These are phyloP conservation scores for Drosophila pallidifrons DNA, from an alignment of 1,140 invertebrate genomes.

Conservation along the genomic window DNA sequence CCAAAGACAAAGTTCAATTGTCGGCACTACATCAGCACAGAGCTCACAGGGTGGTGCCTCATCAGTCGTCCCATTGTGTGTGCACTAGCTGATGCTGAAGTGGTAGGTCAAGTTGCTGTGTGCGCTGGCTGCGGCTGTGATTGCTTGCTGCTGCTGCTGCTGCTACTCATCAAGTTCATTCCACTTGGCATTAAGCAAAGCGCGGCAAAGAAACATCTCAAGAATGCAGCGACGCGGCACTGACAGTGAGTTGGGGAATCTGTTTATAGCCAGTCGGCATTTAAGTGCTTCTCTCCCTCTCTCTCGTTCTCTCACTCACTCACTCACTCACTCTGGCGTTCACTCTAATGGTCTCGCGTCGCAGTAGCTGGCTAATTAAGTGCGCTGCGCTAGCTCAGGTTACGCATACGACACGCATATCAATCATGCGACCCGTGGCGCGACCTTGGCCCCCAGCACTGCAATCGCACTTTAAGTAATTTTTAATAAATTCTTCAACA, in stretches of 20 bases:
- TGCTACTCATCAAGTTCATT: constrained; percentile 77
- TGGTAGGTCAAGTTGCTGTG: constrained; percentile 42
- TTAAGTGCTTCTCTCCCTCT: constrained; percentile 47
- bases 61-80: constrained; percentile 39
- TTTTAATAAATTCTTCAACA: constrained; percentile 14
- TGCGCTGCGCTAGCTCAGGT: constrained; percentile 21
- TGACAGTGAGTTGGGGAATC: constrained; percentile 69
- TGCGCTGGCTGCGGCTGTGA: constrained; percentile 33
- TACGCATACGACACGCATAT: constrained; percentile 39
- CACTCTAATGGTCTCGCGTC: neutral
- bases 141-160: constrained; percentile 18
- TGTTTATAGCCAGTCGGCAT: constrained; percentile 77
- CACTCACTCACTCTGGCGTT: neutral
- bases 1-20: constrained; percentile 39
- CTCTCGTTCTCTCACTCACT: neutral
- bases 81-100: constrained; percentile 13
- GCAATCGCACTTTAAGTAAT: neutral
- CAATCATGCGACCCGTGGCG: constrained; percentile 34
- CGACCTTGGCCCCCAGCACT: constrained; percentile 4
- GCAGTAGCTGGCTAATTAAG: constrained; percentile 1
- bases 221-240: constrained; percentile 73
- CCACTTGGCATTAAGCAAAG: constrained; percentile 77
- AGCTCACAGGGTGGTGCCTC: constrained; percentile 12
- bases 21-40: neutral
- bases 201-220: constrained; percentile 60